These are phyloP conservation scores for Chrysolina americana DNA, from an alignment of 2,888 invertebrate species.

Conservation along the genomic window DNA sequence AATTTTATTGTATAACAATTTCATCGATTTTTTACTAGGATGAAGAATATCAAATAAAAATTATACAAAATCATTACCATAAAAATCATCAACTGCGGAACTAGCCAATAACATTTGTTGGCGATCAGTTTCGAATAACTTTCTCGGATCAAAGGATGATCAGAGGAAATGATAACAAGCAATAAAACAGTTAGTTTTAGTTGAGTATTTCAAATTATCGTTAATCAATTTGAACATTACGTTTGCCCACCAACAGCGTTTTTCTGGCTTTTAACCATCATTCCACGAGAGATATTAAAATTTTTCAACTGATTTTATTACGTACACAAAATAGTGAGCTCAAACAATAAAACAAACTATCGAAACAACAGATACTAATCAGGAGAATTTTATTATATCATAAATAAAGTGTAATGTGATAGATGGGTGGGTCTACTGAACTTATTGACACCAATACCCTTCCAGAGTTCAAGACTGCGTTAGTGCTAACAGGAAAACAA, in stretches of 20 bases:
- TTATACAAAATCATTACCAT: no score
- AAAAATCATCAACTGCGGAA: no score
- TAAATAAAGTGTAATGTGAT: slow-evolving; percentile 24
- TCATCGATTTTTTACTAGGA: no score
- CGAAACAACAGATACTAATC: slow-evolving; percentile 17
- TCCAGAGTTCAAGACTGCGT: slow-evolving; percentile 12
- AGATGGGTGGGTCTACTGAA: slow-evolving; percentile 22
- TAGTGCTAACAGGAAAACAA: not conserved
- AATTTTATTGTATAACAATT: no score
- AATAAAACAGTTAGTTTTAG: not conserved
- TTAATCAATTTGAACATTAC: slow-evolving; percentile 6
- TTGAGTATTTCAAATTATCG: not conserved
- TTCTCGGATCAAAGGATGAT: slow-evolving; percentile 3
- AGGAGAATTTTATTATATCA: slow-evolving; percentile 19
- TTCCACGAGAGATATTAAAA: slow-evolving; percentile 8
- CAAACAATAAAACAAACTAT: slow-evolving; percentile 19
- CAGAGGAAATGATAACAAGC: not conserved
- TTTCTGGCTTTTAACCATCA: slow-evolving; percentile 3
- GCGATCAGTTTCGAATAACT: not conserved
- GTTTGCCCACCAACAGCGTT: slow-evolving; percentile 5
- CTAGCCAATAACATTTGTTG: no score
- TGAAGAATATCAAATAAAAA: no score
- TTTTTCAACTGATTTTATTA: slow-evolving; percentile 9
- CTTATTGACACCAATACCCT: slow-evolving; percentile 19
- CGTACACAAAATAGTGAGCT: slow-evolving; percentile 2